Percentiles rank a stretch among this genome's conserved stretches.
Evolutionary conservation across 2,888 invertebrate species (phyloP).

Genomic region (Conops quadrifasciatus): DNA sequence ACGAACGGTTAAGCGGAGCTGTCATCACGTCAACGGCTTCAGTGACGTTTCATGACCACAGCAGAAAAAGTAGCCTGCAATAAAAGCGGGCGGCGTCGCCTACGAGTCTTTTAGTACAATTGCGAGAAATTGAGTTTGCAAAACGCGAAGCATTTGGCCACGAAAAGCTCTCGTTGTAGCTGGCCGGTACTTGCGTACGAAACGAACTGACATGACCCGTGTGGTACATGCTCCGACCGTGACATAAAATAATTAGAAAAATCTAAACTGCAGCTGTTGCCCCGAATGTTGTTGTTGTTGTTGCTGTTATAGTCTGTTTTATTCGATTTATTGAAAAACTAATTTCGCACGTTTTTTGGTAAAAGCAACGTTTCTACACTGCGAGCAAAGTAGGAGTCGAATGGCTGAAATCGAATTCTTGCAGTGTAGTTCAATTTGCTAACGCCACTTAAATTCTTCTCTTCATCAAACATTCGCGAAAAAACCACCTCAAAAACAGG

Average conservation of each 20-base stretch:
- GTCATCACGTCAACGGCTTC: too few relatives aligned
- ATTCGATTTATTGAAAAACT: not conserved
- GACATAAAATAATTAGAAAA: slow-evolving; percentile 3
- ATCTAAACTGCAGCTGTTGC: slow-evolving; percentile 19
- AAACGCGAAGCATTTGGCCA: too few relatives aligned
- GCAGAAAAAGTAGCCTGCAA: not conserved
- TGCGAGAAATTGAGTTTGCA: not conserved
- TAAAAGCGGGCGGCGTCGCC: not conserved
- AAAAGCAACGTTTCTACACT: not conserved
- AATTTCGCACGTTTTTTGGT: not conserved
- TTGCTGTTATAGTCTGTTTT: not conserved
- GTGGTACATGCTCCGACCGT: not conserved
- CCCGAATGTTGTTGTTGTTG: slow-evolving; percentile 2
- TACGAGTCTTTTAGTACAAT: not conserved
- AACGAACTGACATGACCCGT: not conserved
- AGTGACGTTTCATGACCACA: too few relatives aligned
- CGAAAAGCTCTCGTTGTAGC: too few relatives aligned
- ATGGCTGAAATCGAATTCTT: not conserved
- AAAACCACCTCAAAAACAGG: not conserved
- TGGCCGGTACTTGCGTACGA: not conserved
- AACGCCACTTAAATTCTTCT: too few relatives aligned
- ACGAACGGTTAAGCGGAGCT: too few relatives aligned
- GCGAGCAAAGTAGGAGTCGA: not conserved
- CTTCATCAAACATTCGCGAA: not conserved
- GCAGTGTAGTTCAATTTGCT: not conserved